Conservation (phyloP, 2,797 vertebrate genomes). For the Sebastes nivosus region DNA sequence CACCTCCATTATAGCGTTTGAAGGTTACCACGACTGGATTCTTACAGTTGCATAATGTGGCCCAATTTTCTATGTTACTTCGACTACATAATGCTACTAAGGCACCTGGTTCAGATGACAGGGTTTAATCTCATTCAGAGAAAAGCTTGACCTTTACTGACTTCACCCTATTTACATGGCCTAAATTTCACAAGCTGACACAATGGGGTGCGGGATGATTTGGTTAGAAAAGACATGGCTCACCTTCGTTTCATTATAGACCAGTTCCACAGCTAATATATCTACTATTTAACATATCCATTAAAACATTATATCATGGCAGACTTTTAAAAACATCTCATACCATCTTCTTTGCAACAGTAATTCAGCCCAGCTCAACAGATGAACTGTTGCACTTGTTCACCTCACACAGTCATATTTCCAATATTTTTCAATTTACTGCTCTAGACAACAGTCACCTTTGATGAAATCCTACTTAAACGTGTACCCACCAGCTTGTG, state of each 20-base stretch:
- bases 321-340: neutral
- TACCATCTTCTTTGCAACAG: neutral
- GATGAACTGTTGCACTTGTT: neutral
- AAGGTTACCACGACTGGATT: conserved; percentile 1
- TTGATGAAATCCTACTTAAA: conserved; percentile 2
- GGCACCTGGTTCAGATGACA: conserved; percentile 28
- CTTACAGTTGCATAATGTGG: conserved; percentile 36
- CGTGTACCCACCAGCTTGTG: neutral
- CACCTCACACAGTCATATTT: conserved; percentile 1
- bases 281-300: neutral
- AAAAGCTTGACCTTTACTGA: conserved; percentile 47
- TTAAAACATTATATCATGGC: neutral
- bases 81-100: conserved; percentile 31
- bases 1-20: neutral
- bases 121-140: conserved; percentile 54
- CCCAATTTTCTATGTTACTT: conserved; percentile 23
- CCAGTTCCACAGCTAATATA: neutral
- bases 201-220: neutral
- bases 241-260: neutral
- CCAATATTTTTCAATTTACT: conserved; percentile 7
- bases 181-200: conserved; percentile 39
- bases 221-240: neutral
- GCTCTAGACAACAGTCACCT: neutral
- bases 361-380: neutral
- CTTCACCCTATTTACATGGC: conserved; percentile 36